phyloP scores from a whole-genome alignment of 2,888 invertebrate genomes.

The Eupithecia centaureata region DNA sequence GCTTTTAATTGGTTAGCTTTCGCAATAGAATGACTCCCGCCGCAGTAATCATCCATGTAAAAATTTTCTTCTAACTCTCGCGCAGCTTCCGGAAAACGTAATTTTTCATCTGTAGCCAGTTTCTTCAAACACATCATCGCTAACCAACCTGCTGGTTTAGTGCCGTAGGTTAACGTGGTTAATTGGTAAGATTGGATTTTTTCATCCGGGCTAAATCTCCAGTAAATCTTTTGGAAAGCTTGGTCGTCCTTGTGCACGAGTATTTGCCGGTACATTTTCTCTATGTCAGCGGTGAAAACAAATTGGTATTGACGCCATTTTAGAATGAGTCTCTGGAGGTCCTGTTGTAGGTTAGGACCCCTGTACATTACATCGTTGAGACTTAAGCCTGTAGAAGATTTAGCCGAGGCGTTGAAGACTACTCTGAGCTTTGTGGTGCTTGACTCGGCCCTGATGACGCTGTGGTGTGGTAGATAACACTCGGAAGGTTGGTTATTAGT shows the following conservation, averaged over 20 bases:
- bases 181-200: conserved; percentile 9
- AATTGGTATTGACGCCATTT: conserved; percentile 23
- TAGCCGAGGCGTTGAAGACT: conserved; percentile 35
- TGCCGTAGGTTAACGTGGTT: conserved; percentile 16
- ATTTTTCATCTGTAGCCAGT: background rate
- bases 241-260: conserved; percentile 15
- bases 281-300: conserved; percentile 15
- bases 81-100: no score
- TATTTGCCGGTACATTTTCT: conserved; percentile 20
- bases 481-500: conserved; percentile 3
- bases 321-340: conserved; percentile 17
- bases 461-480: conserved; percentile 35
- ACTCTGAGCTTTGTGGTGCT: conserved; percentile 36
- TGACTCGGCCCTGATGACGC: conserved; percentile 30
- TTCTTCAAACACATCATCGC: conserved; percentile 13
- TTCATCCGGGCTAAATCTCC: conserved; percentile 3
- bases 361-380: background rate
- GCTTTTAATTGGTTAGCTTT: no score
- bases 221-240: conserved; percentile 13
- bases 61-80: no score
- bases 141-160: conserved; percentile 14
- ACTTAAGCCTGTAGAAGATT: conserved; percentile 21
- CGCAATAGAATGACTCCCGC: no score
- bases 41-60: no score
- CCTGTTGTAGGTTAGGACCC: conserved; percentile 18